Evolutionary conservation across 2,113 vertebrate genomes (phyloP).

Genomic region (Mohoua ochrocephala): DNA sequence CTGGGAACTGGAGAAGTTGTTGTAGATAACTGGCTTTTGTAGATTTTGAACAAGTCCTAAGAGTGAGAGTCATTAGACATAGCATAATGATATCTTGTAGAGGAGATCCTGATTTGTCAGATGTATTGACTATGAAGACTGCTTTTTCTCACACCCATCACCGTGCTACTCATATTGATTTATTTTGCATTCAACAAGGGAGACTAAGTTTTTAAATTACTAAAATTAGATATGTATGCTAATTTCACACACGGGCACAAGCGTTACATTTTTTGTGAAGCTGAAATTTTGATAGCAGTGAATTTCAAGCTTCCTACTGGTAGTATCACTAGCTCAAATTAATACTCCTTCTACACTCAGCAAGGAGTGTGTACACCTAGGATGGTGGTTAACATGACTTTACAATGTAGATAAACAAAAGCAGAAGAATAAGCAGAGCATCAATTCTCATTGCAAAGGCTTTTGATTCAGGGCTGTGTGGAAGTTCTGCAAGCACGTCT

Average conservation of each 20-base stretch:
- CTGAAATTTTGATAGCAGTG: neutral
- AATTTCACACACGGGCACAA: neutral
- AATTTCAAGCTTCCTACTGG: neutral
- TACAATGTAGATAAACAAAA: neutral
- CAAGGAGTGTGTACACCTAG: neutral
- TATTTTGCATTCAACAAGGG: neutral
- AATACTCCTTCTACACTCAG: neutral
- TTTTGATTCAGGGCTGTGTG: neutral
- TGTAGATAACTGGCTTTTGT: neutral
- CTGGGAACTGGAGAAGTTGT: neutral
- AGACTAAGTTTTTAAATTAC: neutral
- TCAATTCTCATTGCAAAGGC: neutral
- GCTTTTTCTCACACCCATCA: neutral
- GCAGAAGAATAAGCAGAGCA: neutral
- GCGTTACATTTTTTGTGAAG: neutral
- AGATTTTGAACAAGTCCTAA: neutral
- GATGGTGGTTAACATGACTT: neutral
- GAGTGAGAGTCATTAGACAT: neutral
- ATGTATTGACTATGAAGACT: neutral
- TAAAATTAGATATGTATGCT: neutral
- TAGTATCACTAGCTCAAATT: neutral
- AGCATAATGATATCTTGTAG: neutral
- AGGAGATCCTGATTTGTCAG: neutral
- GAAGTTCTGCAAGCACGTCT: neutral
- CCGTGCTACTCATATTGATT: neutral